Conservation (phyloP, 1,140 invertebrate genomes). For the Bactericera cockerelli region DNA sequence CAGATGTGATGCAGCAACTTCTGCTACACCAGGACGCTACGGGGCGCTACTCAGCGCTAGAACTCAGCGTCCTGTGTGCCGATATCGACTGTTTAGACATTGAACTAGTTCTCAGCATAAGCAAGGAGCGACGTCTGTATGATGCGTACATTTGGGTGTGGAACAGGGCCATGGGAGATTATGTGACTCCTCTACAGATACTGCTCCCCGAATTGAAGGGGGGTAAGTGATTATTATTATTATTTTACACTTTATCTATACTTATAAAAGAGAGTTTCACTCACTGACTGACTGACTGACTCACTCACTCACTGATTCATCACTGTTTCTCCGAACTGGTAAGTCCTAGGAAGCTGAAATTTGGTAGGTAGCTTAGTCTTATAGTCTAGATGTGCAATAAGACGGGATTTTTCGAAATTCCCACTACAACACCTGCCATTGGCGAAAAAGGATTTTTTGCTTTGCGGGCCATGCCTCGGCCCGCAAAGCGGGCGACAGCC, state of each 20-base stretch:
- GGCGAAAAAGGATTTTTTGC: too few species aligned
- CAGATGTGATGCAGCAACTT: neutral
- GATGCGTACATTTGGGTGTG: constrained; percentile 80
- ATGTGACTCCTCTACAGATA: constrained; percentile 66
- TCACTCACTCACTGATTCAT: too few species aligned
- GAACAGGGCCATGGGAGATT: constrained; percentile 70
- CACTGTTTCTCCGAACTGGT: too few species aligned
- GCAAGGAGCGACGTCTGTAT: constrained; percentile 59
- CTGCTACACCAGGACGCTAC: constrained; percentile 10
- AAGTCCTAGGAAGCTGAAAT: too few species aligned
- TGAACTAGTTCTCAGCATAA: constrained; percentile 72
- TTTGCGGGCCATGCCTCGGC: too few species aligned
- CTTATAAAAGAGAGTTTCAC: too few species aligned
- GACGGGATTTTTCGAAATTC: too few species aligned
- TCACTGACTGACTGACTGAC: too few species aligned
- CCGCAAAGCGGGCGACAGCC: too few species aligned
- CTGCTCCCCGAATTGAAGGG: constrained; percentile 36
- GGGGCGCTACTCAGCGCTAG: constrained; percentile 39
- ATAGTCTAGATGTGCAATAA: too few species aligned
- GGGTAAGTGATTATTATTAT: constrained; percentile 23
- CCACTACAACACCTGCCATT: too few species aligned
- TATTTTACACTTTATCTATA: constrained; percentile 17
- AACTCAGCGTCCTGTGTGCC: constrained; percentile 64
- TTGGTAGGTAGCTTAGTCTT: too few species aligned
- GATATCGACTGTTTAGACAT: constrained; percentile 74